A percentile compares a stretch with the other conserved stretches of the same genome.
These are phyloP conservation scores for Melanotaenia nigrans DNA, from an alignment of 2,797 vertebrate species.

Conservation along the genomic window DNA sequence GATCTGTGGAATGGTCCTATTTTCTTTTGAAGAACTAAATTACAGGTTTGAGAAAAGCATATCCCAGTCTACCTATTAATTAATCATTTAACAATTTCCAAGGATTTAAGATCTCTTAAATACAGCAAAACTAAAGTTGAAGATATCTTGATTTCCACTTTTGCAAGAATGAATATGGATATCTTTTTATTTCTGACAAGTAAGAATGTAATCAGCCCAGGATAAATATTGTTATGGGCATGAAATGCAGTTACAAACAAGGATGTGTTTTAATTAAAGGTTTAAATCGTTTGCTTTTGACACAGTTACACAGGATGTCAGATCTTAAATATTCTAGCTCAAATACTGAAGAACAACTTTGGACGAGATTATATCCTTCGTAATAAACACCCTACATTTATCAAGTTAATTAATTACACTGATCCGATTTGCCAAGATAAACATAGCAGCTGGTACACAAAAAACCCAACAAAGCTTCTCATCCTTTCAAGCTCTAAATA, in stretches of 20 bases:
- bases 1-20: not conserved
- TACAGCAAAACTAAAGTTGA: too few species aligned
- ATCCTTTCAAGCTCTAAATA: not conserved
- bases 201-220: not conserved
- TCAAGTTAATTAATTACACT: not conserved
- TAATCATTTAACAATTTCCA: not conserved
- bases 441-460: constrained; percentile 37
- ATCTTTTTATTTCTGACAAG: not conserved
- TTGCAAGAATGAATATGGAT: not conserved
- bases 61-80: not conserved
- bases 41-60: not conserved
- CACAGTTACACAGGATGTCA: not conserved
- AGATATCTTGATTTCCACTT: too few species aligned
- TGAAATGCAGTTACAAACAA: not conserved
- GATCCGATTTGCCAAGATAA: constrained; percentile 12
- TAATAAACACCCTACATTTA: constrained; percentile 5
- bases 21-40: not conserved
- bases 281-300: not conserved
- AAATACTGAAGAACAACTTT: not conserved
- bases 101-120: too few species aligned
- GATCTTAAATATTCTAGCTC: not conserved
- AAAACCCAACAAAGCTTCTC: constrained; percentile 21
- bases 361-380: not conserved
- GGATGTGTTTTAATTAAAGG: not conserved
- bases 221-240: not conserved